Evolutionary conservation across 2,797 vertebrate species (phyloP).

Genomic region (Cyprinodon diabolis): DNA sequence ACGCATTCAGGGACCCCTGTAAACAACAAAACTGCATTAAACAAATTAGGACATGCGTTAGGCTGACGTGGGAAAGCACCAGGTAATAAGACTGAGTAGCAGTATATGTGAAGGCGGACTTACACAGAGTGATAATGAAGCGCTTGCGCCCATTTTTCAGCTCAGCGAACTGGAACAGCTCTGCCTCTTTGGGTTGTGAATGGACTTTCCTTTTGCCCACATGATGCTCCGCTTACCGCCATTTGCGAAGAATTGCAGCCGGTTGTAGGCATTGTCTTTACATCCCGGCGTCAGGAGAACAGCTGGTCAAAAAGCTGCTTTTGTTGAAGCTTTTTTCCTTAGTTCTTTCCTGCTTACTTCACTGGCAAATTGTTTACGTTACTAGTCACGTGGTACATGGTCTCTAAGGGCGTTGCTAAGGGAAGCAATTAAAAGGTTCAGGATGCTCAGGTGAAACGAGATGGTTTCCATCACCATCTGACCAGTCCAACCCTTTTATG

Average conservation of each 20-base stretch:
- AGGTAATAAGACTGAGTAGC: neutral
- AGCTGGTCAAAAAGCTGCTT: neutral
- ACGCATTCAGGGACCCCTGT: neutral
- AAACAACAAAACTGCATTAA: neutral
- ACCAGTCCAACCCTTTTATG: neutral
- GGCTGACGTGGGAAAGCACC: neutral
- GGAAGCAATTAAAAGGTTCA: neutral
- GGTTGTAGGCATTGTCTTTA: neutral
- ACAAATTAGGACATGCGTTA: neutral
- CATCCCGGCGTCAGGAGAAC: neutral
- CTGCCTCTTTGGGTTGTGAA: constrained; percentile 33
- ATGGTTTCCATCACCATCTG: neutral
- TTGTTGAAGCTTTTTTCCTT: constrained; percentile 14
- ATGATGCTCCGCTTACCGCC: constrained; percentile 5
- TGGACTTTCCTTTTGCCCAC: constrained; percentile 18
- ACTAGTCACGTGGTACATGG: constrained; percentile 58
- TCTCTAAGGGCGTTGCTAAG: neutral
- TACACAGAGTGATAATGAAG: constrained; percentile 84
- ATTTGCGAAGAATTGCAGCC: constrained; percentile 4
- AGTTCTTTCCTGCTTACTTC: constrained; percentile 10
- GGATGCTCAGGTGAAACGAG: constrained; percentile 7
- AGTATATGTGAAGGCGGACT: constrained; percentile 51
- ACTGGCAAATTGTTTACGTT: constrained; percentile 62
- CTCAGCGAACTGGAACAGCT: constrained; percentile 37
- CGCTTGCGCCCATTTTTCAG: constrained; percentile 76